A percentile compares a stretch with the other conserved stretches of the same genome.
phyloP scores from a whole-genome alignment of 64 coral and sea anemone genomes.

The Stichodactyla mertensii region DNA sequence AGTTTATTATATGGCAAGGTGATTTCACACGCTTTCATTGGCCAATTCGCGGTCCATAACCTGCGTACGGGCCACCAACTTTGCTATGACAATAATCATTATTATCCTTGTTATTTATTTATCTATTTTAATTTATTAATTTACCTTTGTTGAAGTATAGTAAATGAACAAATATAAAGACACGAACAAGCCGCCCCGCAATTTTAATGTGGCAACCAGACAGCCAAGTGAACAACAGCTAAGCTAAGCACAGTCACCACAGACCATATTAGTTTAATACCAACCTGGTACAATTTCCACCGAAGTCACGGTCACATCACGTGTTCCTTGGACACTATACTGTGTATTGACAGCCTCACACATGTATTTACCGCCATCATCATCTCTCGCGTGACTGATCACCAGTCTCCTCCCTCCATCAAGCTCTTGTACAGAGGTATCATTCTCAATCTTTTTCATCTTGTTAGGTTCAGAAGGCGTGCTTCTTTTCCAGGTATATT shows the following conservation, averaged over 20 bases:
- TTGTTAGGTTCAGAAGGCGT: neutral
- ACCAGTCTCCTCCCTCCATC: neutral
- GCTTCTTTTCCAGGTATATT: neutral
- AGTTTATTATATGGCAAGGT: no score
- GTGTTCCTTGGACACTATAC: neutral
- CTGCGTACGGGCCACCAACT: no score
- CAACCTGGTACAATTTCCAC: neutral
- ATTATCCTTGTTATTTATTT: no score
- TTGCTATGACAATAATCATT: no score
- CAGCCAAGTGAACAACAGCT: no score
- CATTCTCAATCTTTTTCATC: neutral
- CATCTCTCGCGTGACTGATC: neutral
- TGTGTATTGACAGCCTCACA: constrained; percentile 1
- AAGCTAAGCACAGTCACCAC: neutral
- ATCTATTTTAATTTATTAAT: no score
- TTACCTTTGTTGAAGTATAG: no score
- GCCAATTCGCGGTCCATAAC: no score
- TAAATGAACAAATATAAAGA: neutral
- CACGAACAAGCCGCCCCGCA: neutral
- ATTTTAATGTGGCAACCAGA: neutral
- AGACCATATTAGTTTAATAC: no score
- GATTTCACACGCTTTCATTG: no score
- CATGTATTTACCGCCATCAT: neutral
- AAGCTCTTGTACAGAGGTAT: neutral
- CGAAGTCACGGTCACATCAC: neutral